These are phyloP conservation scores for Pipistrellus nathusii DNA, from an alignment of 2,797 vertebrate genomes.

Conservation along the genomic window DNA sequence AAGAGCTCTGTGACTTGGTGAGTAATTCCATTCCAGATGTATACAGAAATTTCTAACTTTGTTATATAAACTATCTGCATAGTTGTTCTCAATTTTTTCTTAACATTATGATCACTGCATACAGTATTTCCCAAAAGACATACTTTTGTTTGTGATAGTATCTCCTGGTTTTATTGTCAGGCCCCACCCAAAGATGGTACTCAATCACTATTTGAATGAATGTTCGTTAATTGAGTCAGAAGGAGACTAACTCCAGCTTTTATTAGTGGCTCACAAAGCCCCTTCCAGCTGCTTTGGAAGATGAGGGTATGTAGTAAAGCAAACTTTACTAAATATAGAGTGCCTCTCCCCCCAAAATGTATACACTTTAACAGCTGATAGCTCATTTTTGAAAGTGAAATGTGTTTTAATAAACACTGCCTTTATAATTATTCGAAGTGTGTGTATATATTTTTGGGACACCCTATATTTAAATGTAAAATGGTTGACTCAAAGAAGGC, in stretches of 20 bases:
- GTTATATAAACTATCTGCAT: conserved; percentile 32
- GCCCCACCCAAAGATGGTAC: not conserved
- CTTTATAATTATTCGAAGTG: too few relatives aligned
- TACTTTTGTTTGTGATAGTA: not conserved
- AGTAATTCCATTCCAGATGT: conserved; percentile 10
- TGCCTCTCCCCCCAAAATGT: too few relatives aligned
- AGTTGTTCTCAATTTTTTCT: conserved; percentile 23
- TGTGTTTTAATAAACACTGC: too few relatives aligned
- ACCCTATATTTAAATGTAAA: not conserved
- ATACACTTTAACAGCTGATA: too few relatives aligned
- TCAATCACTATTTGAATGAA: conserved; percentile 45
- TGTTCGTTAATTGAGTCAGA: conserved; percentile 18
- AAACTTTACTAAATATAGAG: not conserved
- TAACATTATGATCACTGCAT: conserved; percentile 11
- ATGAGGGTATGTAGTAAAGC: not conserved
- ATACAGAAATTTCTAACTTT: conserved; percentile 40
- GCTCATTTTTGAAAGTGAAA: too few relatives aligned
- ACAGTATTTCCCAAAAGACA: not conserved
- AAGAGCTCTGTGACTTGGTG: not conserved
- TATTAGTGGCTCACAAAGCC: not conserved
- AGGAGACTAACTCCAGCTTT: not conserved
- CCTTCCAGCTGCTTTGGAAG: not conserved
- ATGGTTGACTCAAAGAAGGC: not conserved
- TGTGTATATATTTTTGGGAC: too few relatives aligned
- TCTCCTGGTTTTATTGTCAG: not conserved